These are phyloP conservation scores for Euborellia annulipes DNA, from an alignment of 1,140 invertebrate species.

Conservation along the genomic window DNA sequence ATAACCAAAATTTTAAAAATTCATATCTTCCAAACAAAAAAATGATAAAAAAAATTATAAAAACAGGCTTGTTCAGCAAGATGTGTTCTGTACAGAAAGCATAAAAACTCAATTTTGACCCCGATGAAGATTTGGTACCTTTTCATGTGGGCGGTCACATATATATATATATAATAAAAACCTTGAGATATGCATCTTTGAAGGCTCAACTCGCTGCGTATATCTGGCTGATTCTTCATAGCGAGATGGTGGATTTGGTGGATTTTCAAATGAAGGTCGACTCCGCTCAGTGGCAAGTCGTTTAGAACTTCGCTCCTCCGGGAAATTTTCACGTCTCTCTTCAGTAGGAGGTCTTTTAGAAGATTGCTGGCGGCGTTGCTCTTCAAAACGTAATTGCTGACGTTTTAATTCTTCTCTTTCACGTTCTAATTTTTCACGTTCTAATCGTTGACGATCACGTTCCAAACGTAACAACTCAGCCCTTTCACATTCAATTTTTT, in stretches of 20 bases:
- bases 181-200: background rate
- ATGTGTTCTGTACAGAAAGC: too few species aligned
- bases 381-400: constrained; percentile 44
- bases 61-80: too few species aligned
- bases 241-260: constrained; percentile 17
- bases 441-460: constrained; percentile 59
- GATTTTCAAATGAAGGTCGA: constrained; percentile 22
- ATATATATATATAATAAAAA: too few species aligned
- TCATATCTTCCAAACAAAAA: too few species aligned
- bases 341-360: constrained; percentile 22
- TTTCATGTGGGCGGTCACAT: too few species aligned
- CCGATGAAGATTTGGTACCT: too few species aligned
- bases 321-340: constrained; percentile 24
- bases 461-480: constrained; percentile 64
- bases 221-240: constrained; percentile 30
- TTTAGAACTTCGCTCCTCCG: constrained; percentile 21
- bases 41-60: too few species aligned
- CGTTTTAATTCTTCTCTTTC: constrained; percentile 68
- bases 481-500: constrained; percentile 60
- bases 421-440: constrained; percentile 65
- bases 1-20: too few species aligned
- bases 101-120: too few species aligned
- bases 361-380: constrained; percentile 28
- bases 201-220: constrained; percentile 22
- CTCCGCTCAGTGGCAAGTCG: constrained; percentile 18